A percentile compares a stretch with the other conserved stretches of the same genome.
Conservation (phyloP, 2,797 vertebrate genomes). For the Sternotherus odoratus region DNA sequence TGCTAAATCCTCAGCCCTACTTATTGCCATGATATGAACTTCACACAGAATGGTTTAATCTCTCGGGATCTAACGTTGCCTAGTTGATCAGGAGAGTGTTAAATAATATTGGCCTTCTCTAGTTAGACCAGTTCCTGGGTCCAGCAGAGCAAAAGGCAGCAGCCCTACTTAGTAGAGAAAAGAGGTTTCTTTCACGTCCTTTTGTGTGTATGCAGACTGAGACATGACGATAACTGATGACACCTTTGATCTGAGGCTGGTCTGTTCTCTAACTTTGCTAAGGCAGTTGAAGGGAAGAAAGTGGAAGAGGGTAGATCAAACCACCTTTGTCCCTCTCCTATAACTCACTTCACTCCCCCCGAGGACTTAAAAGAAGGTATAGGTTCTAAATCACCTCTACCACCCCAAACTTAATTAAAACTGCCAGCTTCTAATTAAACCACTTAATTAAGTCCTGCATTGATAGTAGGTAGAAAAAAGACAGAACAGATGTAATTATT, state of each 20-base stretch:
- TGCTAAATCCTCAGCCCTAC: neutral
- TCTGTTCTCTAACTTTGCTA: neutral
- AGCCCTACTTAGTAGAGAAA: neutral
- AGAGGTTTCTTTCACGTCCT: neutral
- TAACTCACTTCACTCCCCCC: rapidly evolving
- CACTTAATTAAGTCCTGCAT: slow-evolving; percentile 76
- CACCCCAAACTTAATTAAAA: slow-evolving; percentile 77
- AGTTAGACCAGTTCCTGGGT: neutral
- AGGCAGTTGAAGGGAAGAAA: neutral
- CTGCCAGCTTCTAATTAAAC: slow-evolving; percentile 78
- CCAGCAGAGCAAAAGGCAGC: neutral
- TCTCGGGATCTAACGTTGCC: neutral
- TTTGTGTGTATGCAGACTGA: neutral
- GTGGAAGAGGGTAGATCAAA: neutral
- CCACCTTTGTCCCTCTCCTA: neutral
- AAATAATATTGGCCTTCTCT: neutral
- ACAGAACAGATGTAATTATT: slow-evolving; percentile 70
- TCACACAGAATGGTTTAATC: neutral
- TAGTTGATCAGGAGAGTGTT: neutral
- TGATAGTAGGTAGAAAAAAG: slow-evolving; percentile 62
- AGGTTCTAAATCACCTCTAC: slow-evolving; percentile 54
- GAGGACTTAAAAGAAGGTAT: neutral
- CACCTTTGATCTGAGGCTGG: neutral
- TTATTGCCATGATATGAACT: neutral
- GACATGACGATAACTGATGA: neutral